Conservation (phyloP, 2,888 invertebrate genomes). For the Hyppa rectilinea region DNA sequence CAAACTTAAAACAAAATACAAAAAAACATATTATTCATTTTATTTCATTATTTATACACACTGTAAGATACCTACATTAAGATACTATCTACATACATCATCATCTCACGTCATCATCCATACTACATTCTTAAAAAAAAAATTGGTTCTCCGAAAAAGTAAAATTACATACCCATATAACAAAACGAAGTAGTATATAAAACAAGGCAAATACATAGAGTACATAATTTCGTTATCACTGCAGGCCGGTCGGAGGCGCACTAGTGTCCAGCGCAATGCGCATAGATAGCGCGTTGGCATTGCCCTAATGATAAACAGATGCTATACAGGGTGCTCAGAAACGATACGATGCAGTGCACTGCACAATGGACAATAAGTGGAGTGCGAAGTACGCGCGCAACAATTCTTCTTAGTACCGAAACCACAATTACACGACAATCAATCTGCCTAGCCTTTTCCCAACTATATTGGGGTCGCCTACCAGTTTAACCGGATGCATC, state of each 20-base stretch:
- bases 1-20: too few relatives aligned
- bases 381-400: not conserved
- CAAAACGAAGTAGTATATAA: conserved; percentile 30
- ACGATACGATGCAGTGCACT: not conserved
- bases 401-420: not conserved
- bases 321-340: conserved; percentile 42
- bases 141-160: not conserved
- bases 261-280: conserved; percentile 25
- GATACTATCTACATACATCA: too few relatives aligned
- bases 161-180: conserved; percentile 49
- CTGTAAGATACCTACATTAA: too few relatives aligned
- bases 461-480: too few relatives aligned
- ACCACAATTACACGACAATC: too few relatives aligned
- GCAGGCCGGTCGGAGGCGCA: conserved; percentile 19
- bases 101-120: too few relatives aligned
- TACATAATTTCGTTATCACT: conserved; percentile 55
- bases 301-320: conserved; percentile 45
- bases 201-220: conserved; percentile 37
- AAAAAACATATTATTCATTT: too few relatives aligned
- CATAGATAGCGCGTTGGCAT: conserved; percentile 58
- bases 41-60: too few relatives aligned
- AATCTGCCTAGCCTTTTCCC: too few relatives aligned
- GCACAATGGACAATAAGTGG: not conserved
- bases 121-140: not conserved
- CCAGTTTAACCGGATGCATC: too few relatives aligned